Conservation (phyloP, 1,140 invertebrate genomes). For the Vanessa tameamea region DNA sequence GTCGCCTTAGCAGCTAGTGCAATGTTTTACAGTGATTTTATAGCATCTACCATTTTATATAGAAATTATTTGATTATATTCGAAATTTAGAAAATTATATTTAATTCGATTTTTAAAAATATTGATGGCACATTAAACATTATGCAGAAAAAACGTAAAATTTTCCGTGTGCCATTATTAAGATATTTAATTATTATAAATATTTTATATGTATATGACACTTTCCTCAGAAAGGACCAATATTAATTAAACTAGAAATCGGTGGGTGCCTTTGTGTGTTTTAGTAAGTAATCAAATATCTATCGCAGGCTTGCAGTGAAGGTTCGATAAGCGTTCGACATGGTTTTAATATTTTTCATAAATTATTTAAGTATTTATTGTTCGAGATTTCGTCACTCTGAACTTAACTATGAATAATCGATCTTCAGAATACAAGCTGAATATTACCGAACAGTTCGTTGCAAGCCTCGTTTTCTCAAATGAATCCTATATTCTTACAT, state of each 20-base stretch:
- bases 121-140: conserved; percentile 48
- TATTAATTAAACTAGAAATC: conserved; percentile 46
- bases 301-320: conserved; percentile 9
- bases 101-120: conserved; percentile 36
- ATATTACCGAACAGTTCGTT: background rate
- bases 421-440: background rate
- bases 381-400: no score
- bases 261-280: conserved; percentile 64
- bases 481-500: conserved; percentile 37
- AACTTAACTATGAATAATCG: no score
- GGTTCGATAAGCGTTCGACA: background rate
- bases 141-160: conserved; percentile 41
- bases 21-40: conserved; percentile 53
- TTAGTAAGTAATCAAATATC: conserved; percentile 56
- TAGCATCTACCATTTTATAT: conserved; percentile 49
- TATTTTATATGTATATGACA: conserved; percentile 37
- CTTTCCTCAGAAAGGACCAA: conserved; percentile 64
- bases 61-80: conserved; percentile 49
- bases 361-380: no score
- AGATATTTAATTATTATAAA: conserved; percentile 32
- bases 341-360: background rate
- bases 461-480: background rate
- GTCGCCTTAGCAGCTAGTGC: conserved; percentile 74
- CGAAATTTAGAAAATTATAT: conserved; percentile 40
- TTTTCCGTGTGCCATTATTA: conserved; percentile 54